Evolutionary conservation across 2,888 invertebrate species (phyloP).

Genomic region (Apotomis betuletana): DNA sequence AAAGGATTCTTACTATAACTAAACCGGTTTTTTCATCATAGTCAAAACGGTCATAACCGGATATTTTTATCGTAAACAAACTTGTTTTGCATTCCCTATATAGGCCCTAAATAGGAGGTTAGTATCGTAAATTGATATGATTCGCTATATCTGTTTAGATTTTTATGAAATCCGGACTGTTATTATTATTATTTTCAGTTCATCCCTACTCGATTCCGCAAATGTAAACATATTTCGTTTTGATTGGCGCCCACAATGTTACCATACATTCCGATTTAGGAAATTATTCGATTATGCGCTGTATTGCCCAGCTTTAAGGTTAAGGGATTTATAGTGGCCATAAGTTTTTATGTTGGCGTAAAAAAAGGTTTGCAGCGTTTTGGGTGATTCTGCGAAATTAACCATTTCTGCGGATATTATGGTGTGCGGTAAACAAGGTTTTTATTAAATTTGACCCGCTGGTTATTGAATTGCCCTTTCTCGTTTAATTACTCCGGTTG

Average conservation of each 20-base stretch:
- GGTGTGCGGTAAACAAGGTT: constrained; percentile 35
- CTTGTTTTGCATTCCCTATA: too few relatives aligned
- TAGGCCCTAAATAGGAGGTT: too few relatives aligned
- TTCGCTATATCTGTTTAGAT: too few relatives aligned
- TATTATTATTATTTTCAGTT: too few relatives aligned
- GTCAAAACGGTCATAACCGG: too few relatives aligned
- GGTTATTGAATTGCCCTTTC: constrained; percentile 39
- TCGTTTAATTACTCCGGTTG: constrained; percentile 34
- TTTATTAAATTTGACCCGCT: constrained; percentile 40
- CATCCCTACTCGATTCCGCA: constrained; percentile 21
- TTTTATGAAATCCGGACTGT: too few relatives aligned
- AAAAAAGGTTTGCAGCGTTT: constrained; percentile 29
- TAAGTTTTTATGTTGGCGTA: constrained; percentile 15
- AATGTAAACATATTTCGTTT: constrained; percentile 32
- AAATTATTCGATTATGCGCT: constrained; percentile 21
- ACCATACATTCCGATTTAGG: neutral
- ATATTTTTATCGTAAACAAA: too few relatives aligned
- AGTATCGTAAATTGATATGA: too few relatives aligned
- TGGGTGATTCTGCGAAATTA: constrained; percentile 38
- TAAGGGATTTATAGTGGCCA: neutral
- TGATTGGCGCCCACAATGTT: constrained; percentile 30
- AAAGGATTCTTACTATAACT: too few relatives aligned
- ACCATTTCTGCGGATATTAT: constrained; percentile 36
- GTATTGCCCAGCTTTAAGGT: constrained; percentile 6
- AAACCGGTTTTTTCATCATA: too few relatives aligned